Evolutionary conservation across 2,888 invertebrate genomes (phyloP).

Genomic region (Chrysodeixis includens): DNA sequence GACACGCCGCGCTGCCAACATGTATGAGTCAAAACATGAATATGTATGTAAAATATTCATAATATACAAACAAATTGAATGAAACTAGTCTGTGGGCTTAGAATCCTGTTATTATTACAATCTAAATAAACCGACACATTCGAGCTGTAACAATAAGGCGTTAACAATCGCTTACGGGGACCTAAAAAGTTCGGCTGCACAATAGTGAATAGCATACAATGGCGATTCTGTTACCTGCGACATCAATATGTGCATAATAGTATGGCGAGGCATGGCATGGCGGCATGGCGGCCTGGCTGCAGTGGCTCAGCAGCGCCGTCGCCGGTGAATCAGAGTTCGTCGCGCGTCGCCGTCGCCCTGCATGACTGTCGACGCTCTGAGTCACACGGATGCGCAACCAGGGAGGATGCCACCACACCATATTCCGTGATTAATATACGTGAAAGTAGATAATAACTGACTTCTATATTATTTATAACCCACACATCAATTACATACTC

Average conservation of each 20-base stretch:
- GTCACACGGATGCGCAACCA: constrained; percentile 50
- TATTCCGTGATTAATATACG: constrained; percentile 74
- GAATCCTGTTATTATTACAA: constrained; percentile 78
- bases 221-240: constrained; percentile 85
- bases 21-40: constrained; percentile 50
- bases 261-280: constrained; percentile 65
- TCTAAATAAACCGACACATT: constrained; percentile 76
- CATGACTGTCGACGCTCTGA: constrained; percentile 67
- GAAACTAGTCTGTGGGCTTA: constrained; percentile 62
- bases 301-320: constrained; percentile 30
- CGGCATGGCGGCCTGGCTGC: constrained; percentile 15
- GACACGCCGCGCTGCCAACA: constrained; percentile 32
- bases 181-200: constrained; percentile 84
- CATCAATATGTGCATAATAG: constrained; percentile 87
- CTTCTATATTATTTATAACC: constrained; percentile 69
- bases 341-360: constrained; percentile 70
- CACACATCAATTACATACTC: constrained; percentile 60
- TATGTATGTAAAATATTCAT: constrained; percentile 42
- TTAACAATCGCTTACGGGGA: constrained; percentile 82
- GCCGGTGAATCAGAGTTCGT: constrained; percentile 65
- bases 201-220: constrained; percentile 87
- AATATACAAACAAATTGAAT: constrained; percentile 51
- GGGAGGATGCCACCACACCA: constrained; percentile 72
- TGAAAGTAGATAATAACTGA: constrained; percentile 70
- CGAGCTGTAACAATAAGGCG: constrained; percentile 80